Percentiles rank a stretch among this genome's conserved stretches.
Conservation (phyloP, 2,888 invertebrate species). For the Diploptera punctata region DNA sequence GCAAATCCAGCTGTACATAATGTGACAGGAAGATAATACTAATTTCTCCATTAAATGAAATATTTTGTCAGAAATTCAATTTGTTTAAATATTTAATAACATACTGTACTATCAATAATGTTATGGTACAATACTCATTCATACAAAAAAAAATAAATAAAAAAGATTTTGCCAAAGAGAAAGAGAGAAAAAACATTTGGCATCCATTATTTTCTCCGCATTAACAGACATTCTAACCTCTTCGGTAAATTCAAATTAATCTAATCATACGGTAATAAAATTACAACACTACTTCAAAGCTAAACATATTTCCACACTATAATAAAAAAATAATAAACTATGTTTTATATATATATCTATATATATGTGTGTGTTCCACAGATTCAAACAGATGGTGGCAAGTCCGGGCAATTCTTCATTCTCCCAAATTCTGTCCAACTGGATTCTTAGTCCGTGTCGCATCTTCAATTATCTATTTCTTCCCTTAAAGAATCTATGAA, state of each 20-base stretch:
- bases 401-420: constrained; percentile 36
- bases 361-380: constrained; percentile 35
- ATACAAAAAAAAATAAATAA: too few relatives aligned
- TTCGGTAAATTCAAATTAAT: constrained; percentile 23
- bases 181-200: constrained; percentile 20
- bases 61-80: too few relatives aligned
- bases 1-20: too few relatives aligned
- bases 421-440: background rate
- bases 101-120: too few relatives aligned
- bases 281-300: constrained; percentile 33
- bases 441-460: constrained; percentile 8
- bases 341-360: too few relatives aligned
- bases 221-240: constrained; percentile 22
- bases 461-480: constrained; percentile 8
- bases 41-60: too few relatives aligned
- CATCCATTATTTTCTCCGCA: background rate
- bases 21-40: too few relatives aligned
- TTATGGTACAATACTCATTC: too few relatives aligned
- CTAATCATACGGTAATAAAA: constrained; percentile 32
- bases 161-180: too few relatives aligned
- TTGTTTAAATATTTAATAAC: too few relatives aligned
- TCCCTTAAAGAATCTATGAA: constrained; percentile 4
- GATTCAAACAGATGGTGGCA: constrained; percentile 41
- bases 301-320: constrained; percentile 41
- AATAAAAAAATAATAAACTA: constrained; percentile 43